Percentiles rank a stretch among this genome's conserved stretches.
Conservation (phyloP, 2,797 vertebrate species). For the Lacerta agilis region DNA sequence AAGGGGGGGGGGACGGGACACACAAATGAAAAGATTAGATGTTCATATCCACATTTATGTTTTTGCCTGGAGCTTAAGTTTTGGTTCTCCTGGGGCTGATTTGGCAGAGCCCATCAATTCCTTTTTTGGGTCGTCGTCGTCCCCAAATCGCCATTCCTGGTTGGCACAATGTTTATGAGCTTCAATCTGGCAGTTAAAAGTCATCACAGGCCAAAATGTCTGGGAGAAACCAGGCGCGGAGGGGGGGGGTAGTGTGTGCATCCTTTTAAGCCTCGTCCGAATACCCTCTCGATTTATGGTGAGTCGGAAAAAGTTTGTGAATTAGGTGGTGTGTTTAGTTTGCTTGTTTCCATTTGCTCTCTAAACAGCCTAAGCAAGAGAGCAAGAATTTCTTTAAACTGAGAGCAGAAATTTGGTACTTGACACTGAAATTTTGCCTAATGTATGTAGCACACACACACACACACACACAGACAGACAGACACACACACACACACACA, state of each 20-base stretch:
- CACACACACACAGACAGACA: fast-evolving
- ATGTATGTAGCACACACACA: neutral
- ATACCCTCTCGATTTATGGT: neutral
- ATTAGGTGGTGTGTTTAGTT: neutral
- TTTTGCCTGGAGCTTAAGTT: conserved; percentile 74
- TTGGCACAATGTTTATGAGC: neutral
- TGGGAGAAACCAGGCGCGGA: neutral
- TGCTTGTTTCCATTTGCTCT: neutral
- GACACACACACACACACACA: fast-evolving
- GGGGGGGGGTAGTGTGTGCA: neutral
- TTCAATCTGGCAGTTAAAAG: neutral
- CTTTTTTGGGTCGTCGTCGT: neutral
- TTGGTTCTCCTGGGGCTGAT: conserved; percentile 45
- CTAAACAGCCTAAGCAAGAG: conserved; percentile 15
- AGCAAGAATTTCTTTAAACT: conserved; percentile 27
- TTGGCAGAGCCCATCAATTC: neutral
- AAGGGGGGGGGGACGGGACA: conserved; percentile 55
- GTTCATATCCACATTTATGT: conserved; percentile 77
- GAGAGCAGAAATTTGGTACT: neutral
- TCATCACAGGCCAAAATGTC: conserved; percentile 36
- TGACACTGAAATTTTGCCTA: neutral
- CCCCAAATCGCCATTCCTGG: neutral
- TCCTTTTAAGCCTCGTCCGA: neutral
- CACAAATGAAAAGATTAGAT: conserved; percentile 79
- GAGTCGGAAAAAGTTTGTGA: neutral